Base-by-base conservation (phyloP, 2,113 vertebrate genomes). In the Ariopsis seemanni region DNA sequence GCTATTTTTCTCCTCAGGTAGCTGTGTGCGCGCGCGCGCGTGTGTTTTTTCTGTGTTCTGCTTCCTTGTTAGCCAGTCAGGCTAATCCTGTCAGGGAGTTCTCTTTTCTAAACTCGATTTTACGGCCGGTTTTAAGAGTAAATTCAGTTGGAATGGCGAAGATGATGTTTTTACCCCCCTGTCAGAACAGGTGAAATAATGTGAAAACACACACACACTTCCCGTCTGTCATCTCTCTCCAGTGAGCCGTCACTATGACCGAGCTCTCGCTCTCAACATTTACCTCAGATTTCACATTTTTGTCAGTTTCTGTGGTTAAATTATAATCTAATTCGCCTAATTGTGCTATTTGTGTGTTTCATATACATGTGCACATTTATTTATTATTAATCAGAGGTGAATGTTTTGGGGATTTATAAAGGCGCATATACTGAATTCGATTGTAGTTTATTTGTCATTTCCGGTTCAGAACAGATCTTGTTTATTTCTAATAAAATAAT, bases 51-150 rank as follows among this genome's bases (percentile, higher is more conserved):
- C 8, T 74, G 7, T 77, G 52, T 79, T 79, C 14, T 86, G 72
- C 84, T 85, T 90, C 87, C 85, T 50, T 69, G 87, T 55, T 55
- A 84, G 89, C 81, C 52, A 27, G n/a, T 82, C 58, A 34, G 81
- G 82, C 67, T 85, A 87, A 57, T 79, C 75, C 25, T 15, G 11
- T 14, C 34, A 5, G 4, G 0, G 15, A 12, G 58, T 55, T 5
- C 15, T 27, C 12, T 27, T 48, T 25, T 25, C 7, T 22, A n/a
- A 12, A 27, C 4, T 48, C 20, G 48, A 1, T 30, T 57, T 18
- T 15, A 53, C 1, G 60, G 4, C 69, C 48, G 14, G 22, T 48
- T 75, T 42, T 67, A 4, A 2, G 6, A 63, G n/a, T 9, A 10
- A 34, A 82, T 82, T 25, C 1, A 1, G 18, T 82, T 52, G 20